phyloP scores from a whole-genome alignment of 2,888 invertebrate genomes.

The Leptopilina syphax region DNA sequence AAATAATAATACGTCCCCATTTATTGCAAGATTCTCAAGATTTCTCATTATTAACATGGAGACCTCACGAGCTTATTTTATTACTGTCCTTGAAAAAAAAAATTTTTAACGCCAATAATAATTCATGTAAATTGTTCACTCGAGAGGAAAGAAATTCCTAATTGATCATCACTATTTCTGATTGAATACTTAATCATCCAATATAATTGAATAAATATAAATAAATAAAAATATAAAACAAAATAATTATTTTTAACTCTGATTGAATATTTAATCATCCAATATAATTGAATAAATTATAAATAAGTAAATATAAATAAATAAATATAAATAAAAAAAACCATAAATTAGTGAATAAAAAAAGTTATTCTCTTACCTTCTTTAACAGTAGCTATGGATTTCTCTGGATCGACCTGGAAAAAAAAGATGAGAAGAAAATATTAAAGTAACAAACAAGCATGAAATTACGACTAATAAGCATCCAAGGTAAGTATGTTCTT shows the following conservation, averaged over 20 bases:
- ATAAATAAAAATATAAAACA: background rate
- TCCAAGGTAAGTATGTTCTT: constrained; percentile 14
- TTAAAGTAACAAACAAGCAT: constrained; percentile 57
- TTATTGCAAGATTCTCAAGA: constrained; percentile 22
- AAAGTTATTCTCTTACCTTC: constrained; percentile 82
- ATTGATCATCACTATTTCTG: too few relatives aligned
- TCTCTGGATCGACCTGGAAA: constrained; percentile 84
- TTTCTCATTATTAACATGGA: constrained; percentile 2
- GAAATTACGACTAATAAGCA: constrained; percentile 48
- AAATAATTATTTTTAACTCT: too few relatives aligned
- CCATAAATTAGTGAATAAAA: background rate
- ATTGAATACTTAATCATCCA: too few relatives aligned
- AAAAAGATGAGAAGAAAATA: constrained; percentile 63
- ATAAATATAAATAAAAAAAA: too few relatives aligned
- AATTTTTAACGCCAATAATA: background rate
- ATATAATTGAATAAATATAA: background rate
- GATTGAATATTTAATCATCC: too few relatives aligned
- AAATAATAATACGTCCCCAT: background rate
- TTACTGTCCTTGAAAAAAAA: background rate
- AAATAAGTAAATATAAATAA: too few relatives aligned
- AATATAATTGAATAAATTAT: too few relatives aligned
- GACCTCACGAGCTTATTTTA: background rate
- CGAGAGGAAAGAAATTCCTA: too few relatives aligned
- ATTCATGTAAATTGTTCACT: too few relatives aligned
- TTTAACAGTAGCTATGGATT: constrained; percentile 91